Percentiles rank a stretch among this genome's conserved stretches.
Evolutionary conservation across 2,888 invertebrate genomes (phyloP).

Genomic region (Balanococcus diminutus): DNA sequence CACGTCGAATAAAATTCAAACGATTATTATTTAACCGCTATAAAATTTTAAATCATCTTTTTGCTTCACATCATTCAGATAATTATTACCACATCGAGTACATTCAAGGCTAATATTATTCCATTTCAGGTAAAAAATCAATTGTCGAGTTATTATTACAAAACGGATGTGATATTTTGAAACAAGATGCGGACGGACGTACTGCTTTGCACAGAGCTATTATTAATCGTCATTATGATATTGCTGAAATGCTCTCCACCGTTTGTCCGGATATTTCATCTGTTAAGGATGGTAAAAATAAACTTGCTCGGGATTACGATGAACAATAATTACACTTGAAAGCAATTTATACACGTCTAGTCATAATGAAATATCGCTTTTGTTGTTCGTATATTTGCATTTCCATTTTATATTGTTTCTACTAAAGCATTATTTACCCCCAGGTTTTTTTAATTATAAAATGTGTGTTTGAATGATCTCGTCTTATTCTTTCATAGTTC

Average conservation of each 20-base stretch:
- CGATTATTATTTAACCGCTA: neutral
- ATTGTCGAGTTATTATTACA: slow-evolving; percentile 57
- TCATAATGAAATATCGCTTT: neutral
- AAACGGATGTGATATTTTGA: slow-evolving; percentile 35
- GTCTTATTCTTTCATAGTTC: neutral
- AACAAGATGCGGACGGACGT: slow-evolving; percentile 52
- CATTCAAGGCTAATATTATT: neutral
- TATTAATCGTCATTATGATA: slow-evolving; percentile 20
- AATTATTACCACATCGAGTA: neutral
- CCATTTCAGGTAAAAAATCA: slow-evolving; percentile 31
- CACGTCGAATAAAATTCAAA: too few relatives aligned
- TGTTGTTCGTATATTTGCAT: neutral
- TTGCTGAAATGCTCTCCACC: slow-evolving; percentile 40
- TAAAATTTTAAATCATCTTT: neutral
- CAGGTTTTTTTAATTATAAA: neutral
- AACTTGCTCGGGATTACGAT: slow-evolving; percentile 30
- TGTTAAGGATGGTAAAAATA: slow-evolving; percentile 26
- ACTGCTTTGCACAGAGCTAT: slow-evolving; percentile 52
- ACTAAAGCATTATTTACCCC: neutral
- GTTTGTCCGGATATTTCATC: slow-evolving; percentile 16
- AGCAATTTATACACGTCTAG: slow-evolving; percentile 5
- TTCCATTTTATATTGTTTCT: neutral
- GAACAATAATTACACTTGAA: slow-evolving; percentile 21
- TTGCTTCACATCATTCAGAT: neutral
- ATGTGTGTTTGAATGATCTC: neutral